Evolutionary conservation across 2,888 invertebrate genomes (phyloP), one percentile per base, ranked within the genome.

Genomic region (Agrilus cyanescens): DNA sequence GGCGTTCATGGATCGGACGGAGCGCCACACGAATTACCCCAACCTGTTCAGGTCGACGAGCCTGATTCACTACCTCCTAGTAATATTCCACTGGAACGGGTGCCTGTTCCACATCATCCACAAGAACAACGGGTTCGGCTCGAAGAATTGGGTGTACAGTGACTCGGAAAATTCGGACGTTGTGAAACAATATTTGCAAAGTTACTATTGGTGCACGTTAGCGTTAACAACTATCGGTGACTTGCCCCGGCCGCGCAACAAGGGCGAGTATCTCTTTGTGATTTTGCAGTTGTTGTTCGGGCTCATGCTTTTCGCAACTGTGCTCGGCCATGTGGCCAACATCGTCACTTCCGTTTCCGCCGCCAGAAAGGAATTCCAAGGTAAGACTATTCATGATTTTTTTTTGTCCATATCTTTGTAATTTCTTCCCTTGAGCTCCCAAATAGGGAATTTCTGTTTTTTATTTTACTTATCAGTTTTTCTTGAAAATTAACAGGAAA

Each of bases 1-100:
- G 95, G 88, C 91, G 59, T 96, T 96, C 70, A 86, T 96, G 83
- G 96, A 97, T 72, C 80, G 95, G 56, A 96, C 95, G 44, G 97
- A 97, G 70, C 79, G 96, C 51, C 96, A 97, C 67, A 96, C 96
- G 57, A 97, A 96, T 75, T 97, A 95, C 74, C 96, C 96, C 53
- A 97, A 97, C 74, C 77, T 95, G 61, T 93, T 93, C 75, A 48
- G 85, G 63, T 88, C 89, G 59, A 84, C 85, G 59, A 87, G 88
- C 69, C 77, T 90, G 68, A 86, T 90, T 70, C 94, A 95, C 76
- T 94, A 94, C 76, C 80, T 95, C 64, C 76, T 95, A 72, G 94
- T 94, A 72, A 90, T 96, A 71, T 96, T 96, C 74, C 97, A 97
- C 77, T 97, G 96, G 96, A 97, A 97, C 72, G 95, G 95, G 64